Evolutionary conservation across 2,113 vertebrate genomes (phyloP).

Genomic region (Peromyscus maniculatus): DNA sequence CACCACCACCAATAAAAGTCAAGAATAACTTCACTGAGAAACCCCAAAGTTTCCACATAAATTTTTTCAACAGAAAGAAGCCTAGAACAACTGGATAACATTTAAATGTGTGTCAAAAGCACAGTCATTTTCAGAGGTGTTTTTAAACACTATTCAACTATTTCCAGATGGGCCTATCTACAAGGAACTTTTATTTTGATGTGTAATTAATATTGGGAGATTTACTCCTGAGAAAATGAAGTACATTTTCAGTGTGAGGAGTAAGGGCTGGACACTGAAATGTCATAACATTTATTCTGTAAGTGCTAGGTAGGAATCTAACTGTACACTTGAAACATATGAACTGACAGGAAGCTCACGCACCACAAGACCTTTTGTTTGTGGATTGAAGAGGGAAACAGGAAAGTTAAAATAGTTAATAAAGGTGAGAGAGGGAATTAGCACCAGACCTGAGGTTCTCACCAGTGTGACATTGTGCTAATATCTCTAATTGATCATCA

Average conservation of each 20-base stretch:
- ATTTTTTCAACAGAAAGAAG: neutral
- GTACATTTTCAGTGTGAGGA: neutral
- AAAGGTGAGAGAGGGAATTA: neutral
- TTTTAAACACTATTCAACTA: conserved; percentile 19
- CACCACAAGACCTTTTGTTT: neutral
- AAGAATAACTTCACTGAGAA: neutral
- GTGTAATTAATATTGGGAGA: neutral
- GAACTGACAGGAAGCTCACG: neutral
- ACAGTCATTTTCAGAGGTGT: neutral
- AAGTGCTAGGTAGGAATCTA: neutral
- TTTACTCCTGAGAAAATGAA: neutral
- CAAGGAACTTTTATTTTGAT: neutral
- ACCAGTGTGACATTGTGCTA: neutral
- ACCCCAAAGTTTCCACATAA: neutral
- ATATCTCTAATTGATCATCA: neutral
- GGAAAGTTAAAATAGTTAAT: neutral
- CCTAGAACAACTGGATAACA: neutral
- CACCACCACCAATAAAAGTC: neutral
- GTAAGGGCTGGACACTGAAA: neutral
- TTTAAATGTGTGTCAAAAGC: neutral
- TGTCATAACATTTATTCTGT: neutral
- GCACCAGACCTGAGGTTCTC: neutral
- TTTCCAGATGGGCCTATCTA: neutral
- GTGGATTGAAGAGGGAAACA: neutral
- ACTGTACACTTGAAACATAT: neutral